Conservation (phyloP, 1,140 invertebrate species). For the Calephelis nemesis region DNA sequence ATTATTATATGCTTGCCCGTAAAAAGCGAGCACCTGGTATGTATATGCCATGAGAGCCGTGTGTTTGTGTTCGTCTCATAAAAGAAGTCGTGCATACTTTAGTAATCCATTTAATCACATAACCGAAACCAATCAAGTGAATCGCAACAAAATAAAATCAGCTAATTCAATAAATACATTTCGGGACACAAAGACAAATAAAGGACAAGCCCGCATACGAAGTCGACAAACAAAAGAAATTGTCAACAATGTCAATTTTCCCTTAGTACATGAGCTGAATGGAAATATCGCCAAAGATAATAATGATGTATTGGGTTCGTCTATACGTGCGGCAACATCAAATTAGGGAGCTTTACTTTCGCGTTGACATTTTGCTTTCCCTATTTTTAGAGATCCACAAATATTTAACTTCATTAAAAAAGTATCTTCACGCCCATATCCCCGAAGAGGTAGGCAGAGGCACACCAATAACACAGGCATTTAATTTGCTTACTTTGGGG, state of each 20-base stretch:
- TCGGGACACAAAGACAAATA: slow-evolving; percentile 35
- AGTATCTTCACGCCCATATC: too few species aligned
- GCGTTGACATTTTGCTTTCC: slow-evolving; percentile 44
- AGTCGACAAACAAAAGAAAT: slow-evolving; percentile 47
- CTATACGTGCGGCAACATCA: slow-evolving; percentile 56
- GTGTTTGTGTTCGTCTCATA: too few species aligned
- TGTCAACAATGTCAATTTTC: slow-evolving; percentile 56
- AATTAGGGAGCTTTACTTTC: slow-evolving; percentile 56
- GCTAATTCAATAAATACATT: slow-evolving; percentile 35
- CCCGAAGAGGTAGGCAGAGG: too few species aligned
- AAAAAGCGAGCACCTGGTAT: too few species aligned
- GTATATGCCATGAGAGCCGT: too few species aligned
- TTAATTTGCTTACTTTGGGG: too few species aligned
- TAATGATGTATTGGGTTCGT: slow-evolving; percentile 63
- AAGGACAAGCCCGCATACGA: slow-evolving; percentile 31
- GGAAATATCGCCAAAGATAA: slow-evolving; percentile 49
- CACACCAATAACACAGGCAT: too few species aligned
- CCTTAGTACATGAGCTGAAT: slow-evolving; percentile 45
- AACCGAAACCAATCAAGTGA: background rate
- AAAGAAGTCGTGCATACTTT: too few species aligned
- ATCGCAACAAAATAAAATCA: slow-evolving; percentile 27
- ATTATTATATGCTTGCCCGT: too few species aligned
- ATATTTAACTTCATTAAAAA: too few species aligned
- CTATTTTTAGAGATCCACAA: slow-evolving; percentile 33
- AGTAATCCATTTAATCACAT: too few species aligned